These are phyloP conservation scores for Protodeltote pygarga DNA, from an alignment of 2,888 invertebrate genomes.

Conservation along the genomic window DNA sequence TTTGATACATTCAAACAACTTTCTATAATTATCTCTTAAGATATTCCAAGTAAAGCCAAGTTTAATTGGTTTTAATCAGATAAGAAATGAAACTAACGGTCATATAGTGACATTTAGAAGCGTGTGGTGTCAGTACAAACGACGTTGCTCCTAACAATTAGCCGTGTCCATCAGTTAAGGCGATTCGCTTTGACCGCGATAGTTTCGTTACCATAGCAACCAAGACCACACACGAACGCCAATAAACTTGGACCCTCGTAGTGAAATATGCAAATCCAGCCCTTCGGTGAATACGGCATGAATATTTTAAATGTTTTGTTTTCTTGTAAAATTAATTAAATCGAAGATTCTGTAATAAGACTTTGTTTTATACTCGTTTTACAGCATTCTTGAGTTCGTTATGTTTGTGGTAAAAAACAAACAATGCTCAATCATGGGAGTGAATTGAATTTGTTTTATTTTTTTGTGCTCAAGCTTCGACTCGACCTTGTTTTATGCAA, in stretches of 20 bases:
- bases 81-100: conserved; percentile 65
- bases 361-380: conserved; percentile 32
- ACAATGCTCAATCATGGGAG: conserved; percentile 44
- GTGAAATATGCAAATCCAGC: conserved; percentile 70
- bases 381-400: conserved; percentile 27
- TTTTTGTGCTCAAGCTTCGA: conserved; percentile 21
- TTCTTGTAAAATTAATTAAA: conserved; percentile 71
- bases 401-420: conserved; percentile 33
- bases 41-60: conserved; percentile 44
- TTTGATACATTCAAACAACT: conserved; percentile 45
- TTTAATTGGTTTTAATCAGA: conserved; percentile 66
- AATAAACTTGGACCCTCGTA: conserved; percentile 61
- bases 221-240: conserved; percentile 82
- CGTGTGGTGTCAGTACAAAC: conserved; percentile 59
- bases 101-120: conserved; percentile 72
- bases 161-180: conserved; percentile 78
- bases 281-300: conserved; percentile 66
- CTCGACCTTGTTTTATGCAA: conserved; percentile 23
- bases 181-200: conserved; percentile 54
- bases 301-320: conserved; percentile 71
- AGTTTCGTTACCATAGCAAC: conserved; percentile 72
- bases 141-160: conserved; percentile 76
- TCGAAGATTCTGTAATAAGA: conserved; percentile 37
- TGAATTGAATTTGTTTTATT: conserved; percentile 35
- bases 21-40: conserved; percentile 39